These are phyloP conservation scores for Istiophorus platypterus DNA, from an alignment of 2,113 vertebrate species.

Conservation along the genomic window DNA sequence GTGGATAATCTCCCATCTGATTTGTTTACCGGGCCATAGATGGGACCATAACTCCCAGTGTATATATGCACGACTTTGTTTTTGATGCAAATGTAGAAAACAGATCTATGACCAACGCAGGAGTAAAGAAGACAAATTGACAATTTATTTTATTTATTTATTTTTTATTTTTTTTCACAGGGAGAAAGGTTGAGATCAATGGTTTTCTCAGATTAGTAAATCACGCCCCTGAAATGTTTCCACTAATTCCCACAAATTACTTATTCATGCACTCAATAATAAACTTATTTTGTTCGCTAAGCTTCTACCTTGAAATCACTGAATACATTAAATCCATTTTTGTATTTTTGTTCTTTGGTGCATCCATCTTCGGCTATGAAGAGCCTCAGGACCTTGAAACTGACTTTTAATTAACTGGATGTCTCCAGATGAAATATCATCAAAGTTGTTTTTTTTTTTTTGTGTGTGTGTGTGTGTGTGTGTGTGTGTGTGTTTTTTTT, in stretches of 20 bases:
- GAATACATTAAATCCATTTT: background rate
- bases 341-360: no score
- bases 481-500: no score
- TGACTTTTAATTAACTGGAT: background rate
- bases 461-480: no score
- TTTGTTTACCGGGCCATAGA: background rate
- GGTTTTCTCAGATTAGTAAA: background rate
- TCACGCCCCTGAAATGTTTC: background rate
- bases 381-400: background rate
- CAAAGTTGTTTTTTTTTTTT: no score
- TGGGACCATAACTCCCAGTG: background rate
- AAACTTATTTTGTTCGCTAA: background rate
- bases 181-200: background rate
- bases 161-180: background rate
- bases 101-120: background rate
- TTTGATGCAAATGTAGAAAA: no score
- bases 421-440: background rate
- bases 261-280: background rate
- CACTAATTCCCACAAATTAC: background rate
- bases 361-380: background rate
- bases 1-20: background rate
- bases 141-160: no score
- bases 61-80: no score
- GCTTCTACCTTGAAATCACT: background rate
- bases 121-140: background rate